A percentile compares a stretch with the other conserved stretches of the same genome.
Conservation (phyloP, 2,113 vertebrate species). For the Leptosomus discolor region DNA sequence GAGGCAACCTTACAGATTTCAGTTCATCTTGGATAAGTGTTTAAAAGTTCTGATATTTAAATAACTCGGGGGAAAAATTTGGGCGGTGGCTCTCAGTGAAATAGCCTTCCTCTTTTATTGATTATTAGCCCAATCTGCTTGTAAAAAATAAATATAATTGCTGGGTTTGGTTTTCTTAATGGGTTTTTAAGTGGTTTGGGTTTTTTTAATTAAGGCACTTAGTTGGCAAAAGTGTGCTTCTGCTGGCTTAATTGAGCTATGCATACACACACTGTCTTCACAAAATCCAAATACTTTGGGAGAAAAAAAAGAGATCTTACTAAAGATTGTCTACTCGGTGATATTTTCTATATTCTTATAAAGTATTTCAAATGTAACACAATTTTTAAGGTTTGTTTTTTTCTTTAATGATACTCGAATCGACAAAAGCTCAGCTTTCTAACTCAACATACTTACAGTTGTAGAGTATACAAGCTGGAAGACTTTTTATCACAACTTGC, state of each 20-base stretch:
- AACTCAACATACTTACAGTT: neutral
- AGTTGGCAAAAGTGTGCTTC: neutral
- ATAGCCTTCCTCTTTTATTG: neutral
- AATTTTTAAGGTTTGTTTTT: too few species aligned
- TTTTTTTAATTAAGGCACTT: neutral
- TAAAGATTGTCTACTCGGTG: neutral
- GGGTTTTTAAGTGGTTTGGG: neutral
- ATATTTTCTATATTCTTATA: neutral
- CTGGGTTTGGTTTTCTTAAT: neutral
- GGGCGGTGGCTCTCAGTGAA: neutral
- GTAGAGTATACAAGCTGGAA: neutral
- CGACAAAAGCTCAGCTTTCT: neutral
- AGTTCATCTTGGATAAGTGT: neutral
- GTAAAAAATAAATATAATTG: neutral
- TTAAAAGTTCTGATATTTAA: neutral
- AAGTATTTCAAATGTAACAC: neutral
- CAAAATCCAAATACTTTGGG: neutral
- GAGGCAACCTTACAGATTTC: neutral
- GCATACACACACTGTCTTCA: neutral
- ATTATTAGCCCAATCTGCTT: neutral
- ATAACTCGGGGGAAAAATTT: neutral
- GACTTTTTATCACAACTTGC: neutral
- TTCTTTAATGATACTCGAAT: neutral
- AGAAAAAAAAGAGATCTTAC: neutral
- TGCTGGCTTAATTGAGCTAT: neutral